Evolutionary conservation across 2,888 invertebrate genomes (phyloP), one percentile per base, ranked within the genome.

Genomic region (Diplazon laetatorius): DNA sequence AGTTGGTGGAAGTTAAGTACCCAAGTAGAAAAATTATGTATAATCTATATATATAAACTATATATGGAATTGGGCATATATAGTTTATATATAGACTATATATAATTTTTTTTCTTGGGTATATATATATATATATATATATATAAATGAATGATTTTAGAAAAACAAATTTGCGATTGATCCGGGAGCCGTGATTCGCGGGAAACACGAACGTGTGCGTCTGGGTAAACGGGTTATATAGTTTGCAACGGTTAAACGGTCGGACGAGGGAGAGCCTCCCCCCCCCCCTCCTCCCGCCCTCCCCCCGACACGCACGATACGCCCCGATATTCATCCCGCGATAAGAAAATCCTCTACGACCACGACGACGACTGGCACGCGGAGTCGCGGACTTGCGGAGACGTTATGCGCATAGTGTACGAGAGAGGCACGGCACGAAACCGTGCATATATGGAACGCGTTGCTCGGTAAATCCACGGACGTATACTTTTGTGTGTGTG

Each of bases 321-420:
- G 50, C 60, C 62, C 62, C 62, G 72, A 63, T 72, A 72, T 72
- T 52, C 48, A 65, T 42, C 37, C n/a, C 52, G 14, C 48, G 59
- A 59, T 70, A 70, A 70, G 48, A 30, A 50, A 59, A 35, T 59
- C 52, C 10, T 48, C 68, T 39, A 68, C 55, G 37, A 70, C 48
- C 25, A 12, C 14, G 48, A 59, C 46, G 59, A 20, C n/a, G n/a
- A n/a, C n/a, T n/a, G n/a, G n/a, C n/a, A n/a, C n/a, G n/a, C n/a
- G n/a, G n/a, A n/a, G n/a, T n/a, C n/a, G n/a, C 48, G 14, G 35
- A 52, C 30, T 18, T n/a, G 48, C 48, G 20, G n/a, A 35, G 37
- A 63, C 48, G 50, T 48, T 65, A 50, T 50, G 48, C 14, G 22
- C 48, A 63, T 48, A 30, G 16, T 14, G 5, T 60, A 62, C 44